Evolutionary conservation across 92 coral and sea anemone genomes (phyloP).

Genomic region (Bergia sp.): DNA sequence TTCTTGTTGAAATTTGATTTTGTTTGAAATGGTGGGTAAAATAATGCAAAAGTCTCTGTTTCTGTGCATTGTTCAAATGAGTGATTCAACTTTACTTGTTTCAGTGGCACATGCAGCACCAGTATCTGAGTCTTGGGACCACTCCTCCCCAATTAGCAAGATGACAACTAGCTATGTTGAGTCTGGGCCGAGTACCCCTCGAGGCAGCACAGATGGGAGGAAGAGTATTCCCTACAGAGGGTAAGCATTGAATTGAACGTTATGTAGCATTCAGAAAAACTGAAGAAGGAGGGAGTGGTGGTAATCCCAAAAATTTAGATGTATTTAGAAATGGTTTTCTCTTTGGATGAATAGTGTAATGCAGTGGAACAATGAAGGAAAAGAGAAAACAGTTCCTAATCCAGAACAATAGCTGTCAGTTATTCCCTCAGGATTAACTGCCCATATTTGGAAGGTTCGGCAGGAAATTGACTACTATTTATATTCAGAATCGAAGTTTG

Average conservation of each 20-base stretch:
- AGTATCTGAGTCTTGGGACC: slow-evolving; percentile 54
- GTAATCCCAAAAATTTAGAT: no score
- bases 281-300: background rate
- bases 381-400: no score
- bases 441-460: no score
- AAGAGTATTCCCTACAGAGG: slow-evolving; percentile 59
- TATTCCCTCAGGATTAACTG: no score
- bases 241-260: slow-evolving; percentile 5
- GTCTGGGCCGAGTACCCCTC: slow-evolving; percentile 68
- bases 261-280: background rate
- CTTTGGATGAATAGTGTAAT: no score
- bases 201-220: slow-evolving; percentile 47
- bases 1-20: no score
- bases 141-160: slow-evolving; percentile 44
- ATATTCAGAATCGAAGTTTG: no score
- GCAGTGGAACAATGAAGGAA: no score
- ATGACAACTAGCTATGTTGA: slow-evolving; percentile 55
- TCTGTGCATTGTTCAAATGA: background rate
- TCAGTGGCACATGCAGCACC: slow-evolving; percentile 56
- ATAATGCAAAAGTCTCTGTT: background rate
- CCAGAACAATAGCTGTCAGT: no score
- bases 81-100: background rate
- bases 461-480: no score
- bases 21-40: no score
- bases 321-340: no score